phyloP scores from a whole-genome alignment of 2,113 vertebrate genomes.

The Rhombomys opimus region DNA sequence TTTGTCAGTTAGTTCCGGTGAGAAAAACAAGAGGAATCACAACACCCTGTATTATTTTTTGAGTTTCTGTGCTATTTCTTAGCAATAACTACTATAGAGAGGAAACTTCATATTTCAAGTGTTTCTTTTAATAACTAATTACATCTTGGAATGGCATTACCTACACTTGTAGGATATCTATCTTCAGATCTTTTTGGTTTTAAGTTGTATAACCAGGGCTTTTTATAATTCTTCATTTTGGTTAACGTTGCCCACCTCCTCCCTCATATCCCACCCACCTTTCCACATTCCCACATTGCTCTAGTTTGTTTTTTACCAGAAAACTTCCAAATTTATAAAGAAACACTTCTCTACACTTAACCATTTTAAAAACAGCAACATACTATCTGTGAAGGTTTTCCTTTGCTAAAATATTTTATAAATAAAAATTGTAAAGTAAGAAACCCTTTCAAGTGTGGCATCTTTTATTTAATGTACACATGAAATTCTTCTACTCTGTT shows the following conservation, averaged over 20 bases:
- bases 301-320: not conserved
- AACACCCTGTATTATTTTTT: not conserved
- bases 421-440: not conserved
- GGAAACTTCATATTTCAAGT: not conserved
- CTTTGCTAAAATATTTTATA: not conserved
- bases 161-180: not conserved
- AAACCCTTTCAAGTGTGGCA: not conserved
- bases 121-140: not conserved
- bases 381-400: not conserved
- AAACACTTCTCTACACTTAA: not conserved
- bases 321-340: not conserved
- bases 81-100: not conserved
- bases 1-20: not conserved
- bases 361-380: not conserved
- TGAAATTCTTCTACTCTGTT: not conserved
- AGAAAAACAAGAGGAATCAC: not conserved
- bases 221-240: not conserved
- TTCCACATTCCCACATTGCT: not conserved
- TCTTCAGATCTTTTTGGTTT: not conserved
- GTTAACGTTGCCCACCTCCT: not conserved
- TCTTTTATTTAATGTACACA: not conserved
- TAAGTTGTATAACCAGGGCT: not conserved
- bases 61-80: not conserved
- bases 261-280: not conserved
- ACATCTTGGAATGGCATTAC: not conserved